Conservation (phyloP, 1,140 invertebrate species). For the Cotesia vestalis region DNA sequence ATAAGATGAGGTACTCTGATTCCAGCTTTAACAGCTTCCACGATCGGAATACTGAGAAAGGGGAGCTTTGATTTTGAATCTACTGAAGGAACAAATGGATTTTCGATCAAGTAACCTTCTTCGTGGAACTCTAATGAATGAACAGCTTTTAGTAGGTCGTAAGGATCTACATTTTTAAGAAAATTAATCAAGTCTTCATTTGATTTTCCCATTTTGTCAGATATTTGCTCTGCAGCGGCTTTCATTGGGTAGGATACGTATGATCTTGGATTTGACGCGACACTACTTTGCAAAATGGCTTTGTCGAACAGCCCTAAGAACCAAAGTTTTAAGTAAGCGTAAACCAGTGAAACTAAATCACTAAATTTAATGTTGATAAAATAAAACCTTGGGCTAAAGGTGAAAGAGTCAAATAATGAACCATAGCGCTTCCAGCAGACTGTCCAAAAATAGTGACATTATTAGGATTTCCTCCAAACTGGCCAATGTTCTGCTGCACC, state of each 20-base stretch:
- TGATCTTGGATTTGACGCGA: conserved; percentile 60
- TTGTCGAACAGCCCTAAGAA: conserved; percentile 68
- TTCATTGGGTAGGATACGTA: conserved; percentile 40
- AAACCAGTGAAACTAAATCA: neutral
- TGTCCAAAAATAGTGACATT: conserved; percentile 76
- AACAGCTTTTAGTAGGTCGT: conserved; percentile 31
- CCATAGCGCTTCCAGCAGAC: conserved; percentile 65
- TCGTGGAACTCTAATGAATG: neutral
- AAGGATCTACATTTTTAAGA: conserved; percentile 56
- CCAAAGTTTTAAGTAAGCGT: too few relatives aligned
- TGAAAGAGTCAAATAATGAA: conserved; percentile 51
- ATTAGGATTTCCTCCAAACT: conserved; percentile 72
- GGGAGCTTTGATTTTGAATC: conserved; percentile 54
- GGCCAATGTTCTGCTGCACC: conserved; percentile 71
- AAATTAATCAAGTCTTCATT: conserved; percentile 62
- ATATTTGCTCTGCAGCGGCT: conserved; percentile 58
- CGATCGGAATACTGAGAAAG: conserved; percentile 58
- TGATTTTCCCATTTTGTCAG: conserved; percentile 58
- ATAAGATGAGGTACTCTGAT: conserved; percentile 69
- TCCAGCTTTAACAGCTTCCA: conserved; percentile 54
- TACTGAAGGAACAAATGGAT: conserved; percentile 47
- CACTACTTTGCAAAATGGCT: conserved; percentile 71
- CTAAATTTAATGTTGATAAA: too few relatives aligned
- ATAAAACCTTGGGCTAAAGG: conserved; percentile 46
- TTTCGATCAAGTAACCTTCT: conserved; percentile 32